Percentiles rank a stretch among this genome's conserved stretches.
Evolutionary conservation across 2,888 invertebrate species (phyloP).

Genomic region (Diarsia mendica): DNA sequence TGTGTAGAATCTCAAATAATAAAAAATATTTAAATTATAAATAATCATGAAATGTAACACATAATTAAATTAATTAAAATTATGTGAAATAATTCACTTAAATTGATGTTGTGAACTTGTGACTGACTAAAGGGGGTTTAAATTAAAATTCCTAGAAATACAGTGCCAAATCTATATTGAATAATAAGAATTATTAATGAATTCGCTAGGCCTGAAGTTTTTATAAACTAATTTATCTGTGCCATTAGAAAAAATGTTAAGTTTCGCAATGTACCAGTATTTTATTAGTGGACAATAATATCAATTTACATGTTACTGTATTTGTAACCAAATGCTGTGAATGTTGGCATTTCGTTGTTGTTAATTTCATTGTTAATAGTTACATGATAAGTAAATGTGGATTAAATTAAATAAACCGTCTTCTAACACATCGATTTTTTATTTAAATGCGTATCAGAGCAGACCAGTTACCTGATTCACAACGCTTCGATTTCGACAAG

Average conservation of each 20-base stretch:
- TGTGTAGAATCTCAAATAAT: constrained; percentile 27
- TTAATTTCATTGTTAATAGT: constrained; percentile 65
- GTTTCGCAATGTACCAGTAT: constrained; percentile 48
- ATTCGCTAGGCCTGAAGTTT: constrained; percentile 55
- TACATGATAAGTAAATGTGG: constrained; percentile 65
- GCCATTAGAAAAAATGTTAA: constrained; percentile 57
- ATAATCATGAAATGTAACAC: constrained; percentile 42
- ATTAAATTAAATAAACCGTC: constrained; percentile 67
- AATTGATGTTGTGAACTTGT: constrained; percentile 42
- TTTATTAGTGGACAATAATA: constrained; percentile 62
- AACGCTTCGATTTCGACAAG: too few species aligned
- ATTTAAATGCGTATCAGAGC: not conserved
- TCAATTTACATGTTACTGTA: constrained; percentile 56
- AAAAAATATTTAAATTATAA: constrained; percentile 10
- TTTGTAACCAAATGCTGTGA: constrained; percentile 59
- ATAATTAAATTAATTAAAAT: constrained; percentile 36
- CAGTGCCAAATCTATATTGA: constrained; percentile 65
- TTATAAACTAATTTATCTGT: constrained; percentile 46
- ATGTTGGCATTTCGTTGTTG: constrained; percentile 67
- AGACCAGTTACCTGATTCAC: too few species aligned
- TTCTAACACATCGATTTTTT: constrained; percentile 30
- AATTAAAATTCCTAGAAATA: constrained; percentile 41
- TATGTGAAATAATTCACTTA: constrained; percentile 16
- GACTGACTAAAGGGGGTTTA: constrained; percentile 35
- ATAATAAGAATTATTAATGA: constrained; percentile 48